Evolutionary conservation across 2,113 vertebrate species (phyloP), one percentile per base, ranked within the genome.

Genomic region (Ariopsis seemanni): DNA sequence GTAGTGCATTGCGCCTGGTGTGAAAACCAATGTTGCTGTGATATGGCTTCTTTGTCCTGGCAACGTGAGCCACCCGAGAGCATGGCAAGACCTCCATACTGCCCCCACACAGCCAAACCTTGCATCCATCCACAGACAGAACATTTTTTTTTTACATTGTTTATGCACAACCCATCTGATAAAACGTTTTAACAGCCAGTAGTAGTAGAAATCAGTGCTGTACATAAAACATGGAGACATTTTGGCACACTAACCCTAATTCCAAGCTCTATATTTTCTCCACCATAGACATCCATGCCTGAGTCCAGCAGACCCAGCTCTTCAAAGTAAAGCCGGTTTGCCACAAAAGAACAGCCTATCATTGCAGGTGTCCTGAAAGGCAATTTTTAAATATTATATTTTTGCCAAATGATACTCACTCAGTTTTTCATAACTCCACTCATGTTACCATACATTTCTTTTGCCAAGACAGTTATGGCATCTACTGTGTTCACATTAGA

Each of bases 81-180:
- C 98, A 99, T 0, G 98, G 98, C 86, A 99, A 95, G 88, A 99
- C 98, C 91, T 99, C 98, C 98, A 99, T 99, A 88, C 98, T 99
- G 85, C 98, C 98, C 0, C 98, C 98, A 0, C 98, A 99, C 53
- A 98, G 94, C 98, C 98, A 99, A 60, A 98, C 98, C 98, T 99
- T 92, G 90, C 9, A 74, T 5, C 55, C 12, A 79, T 48, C 65
- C 72, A 69, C 78, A 67, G 50, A 62, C 89, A 90, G 10, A 52
- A 27, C 52, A 30, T 30, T 30, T 17, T 12, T 0, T 58, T 34
- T 30, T 42, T 7, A 80, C n/a, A 34, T 9, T 58, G 52, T 55
- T 78, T 78, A 55, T 78, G 57, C 12, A 25, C 12, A 57, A 67
- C 57, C 11, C 20, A 50, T 77, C 25, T 58, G 57, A 75, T 50